Percentiles rank a stretch among this genome's conserved stretches.
phyloP scores from a whole-genome alignment of 2,113 vertebrate genomes.

The Mastomys coucha region DNA sequence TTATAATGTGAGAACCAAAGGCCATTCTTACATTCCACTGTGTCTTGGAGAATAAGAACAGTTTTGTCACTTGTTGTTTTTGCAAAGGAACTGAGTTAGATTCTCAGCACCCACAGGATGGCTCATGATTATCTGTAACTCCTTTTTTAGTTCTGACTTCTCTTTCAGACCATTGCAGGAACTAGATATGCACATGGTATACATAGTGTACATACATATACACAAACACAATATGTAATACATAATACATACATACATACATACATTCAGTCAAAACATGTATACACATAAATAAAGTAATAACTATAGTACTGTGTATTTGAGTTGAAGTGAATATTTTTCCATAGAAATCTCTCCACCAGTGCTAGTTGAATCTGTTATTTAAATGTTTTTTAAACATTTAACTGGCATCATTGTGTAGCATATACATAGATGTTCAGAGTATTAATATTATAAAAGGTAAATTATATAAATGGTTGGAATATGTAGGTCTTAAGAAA shows the following conservation, averaged over 20 bases:
- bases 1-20: neutral
- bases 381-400: neutral
- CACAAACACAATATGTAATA: neutral
- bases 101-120: neutral
- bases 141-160: neutral
- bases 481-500: neutral
- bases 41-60: constrained; percentile 1
- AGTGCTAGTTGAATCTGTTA: neutral
- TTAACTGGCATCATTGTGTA: neutral
- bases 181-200: neutral
- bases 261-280: neutral
- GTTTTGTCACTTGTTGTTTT: neutral
- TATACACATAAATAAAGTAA: neutral
- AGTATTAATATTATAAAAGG: neutral
- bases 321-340: neutral
- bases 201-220: neutral
- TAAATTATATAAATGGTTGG: neutral
- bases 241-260: neutral
- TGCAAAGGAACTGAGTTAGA: neutral
- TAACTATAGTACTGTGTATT: neutral
- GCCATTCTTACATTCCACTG: neutral
- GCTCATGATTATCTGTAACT: neutral
- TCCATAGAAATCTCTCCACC: neutral
- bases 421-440: neutral
- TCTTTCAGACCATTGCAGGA: neutral